These are phyloP conservation scores for Condylostylus longicornis DNA, from an alignment of 1,140 invertebrate genomes.

Conservation along the genomic window DNA sequence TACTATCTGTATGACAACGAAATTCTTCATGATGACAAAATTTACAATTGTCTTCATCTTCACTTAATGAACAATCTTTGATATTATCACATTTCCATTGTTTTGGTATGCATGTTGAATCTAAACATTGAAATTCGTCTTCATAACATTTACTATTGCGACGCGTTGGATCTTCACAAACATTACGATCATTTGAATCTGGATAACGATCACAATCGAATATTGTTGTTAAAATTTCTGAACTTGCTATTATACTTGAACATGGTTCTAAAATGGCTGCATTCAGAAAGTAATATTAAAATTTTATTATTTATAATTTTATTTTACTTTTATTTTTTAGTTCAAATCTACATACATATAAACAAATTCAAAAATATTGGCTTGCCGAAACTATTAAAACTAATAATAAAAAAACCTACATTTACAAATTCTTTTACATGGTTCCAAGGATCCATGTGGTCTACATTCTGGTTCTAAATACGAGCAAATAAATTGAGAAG, in stretches of 20 bases:
- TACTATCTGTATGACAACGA: slow-evolving; percentile 41
- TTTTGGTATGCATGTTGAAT: slow-evolving; percentile 44
- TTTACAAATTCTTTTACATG: slow-evolving; percentile 48
- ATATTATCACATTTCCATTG: slow-evolving; percentile 49
- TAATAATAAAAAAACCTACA: slow-evolving; percentile 30
- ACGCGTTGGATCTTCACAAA: slow-evolving; percentile 27
- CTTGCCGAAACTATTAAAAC: neutral
- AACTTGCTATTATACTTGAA: slow-evolving; percentile 39
- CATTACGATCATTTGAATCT: slow-evolving; percentile 33
- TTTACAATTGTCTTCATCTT: slow-evolving; percentile 47
- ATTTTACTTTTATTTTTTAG: slow-evolving; percentile 1
- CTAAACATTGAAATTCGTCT: slow-evolving; percentile 45
- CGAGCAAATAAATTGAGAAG: slow-evolving; percentile 44
- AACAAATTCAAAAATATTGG: neutral
- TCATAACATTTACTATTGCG: slow-evolving; percentile 35
- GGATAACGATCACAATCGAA: slow-evolving; percentile 46
- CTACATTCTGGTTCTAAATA: slow-evolving; percentile 49
- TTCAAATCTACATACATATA: neutral
- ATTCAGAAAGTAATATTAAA: neutral
- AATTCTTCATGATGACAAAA: slow-evolving; percentile 38
- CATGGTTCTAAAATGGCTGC: slow-evolving; percentile 43
- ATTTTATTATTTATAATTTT: slow-evolving; percentile 5
- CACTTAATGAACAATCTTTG: slow-evolving; percentile 44
- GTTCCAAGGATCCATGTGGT: slow-evolving; percentile 38
- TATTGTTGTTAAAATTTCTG: slow-evolving; percentile 35